A percentile compares a stretch with the other conserved stretches of the same genome.
phyloP scores from a whole-genome alignment of 2,888 invertebrate genomes.

The Erebia ligea region DNA sequence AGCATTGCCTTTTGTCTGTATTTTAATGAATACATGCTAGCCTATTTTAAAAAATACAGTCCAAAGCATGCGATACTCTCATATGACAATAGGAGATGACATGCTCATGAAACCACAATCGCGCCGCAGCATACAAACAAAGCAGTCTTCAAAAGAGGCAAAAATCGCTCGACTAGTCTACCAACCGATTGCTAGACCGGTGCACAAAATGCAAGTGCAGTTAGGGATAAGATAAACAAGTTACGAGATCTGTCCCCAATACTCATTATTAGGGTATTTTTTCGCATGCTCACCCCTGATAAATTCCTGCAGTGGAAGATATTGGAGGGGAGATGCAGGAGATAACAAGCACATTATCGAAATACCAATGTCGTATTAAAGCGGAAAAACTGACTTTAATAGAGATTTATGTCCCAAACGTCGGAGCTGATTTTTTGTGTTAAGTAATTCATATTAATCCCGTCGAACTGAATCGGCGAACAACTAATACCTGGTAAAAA shows the following conservation, averaged over 20 bases:
- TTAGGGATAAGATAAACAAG: conserved; percentile 49
- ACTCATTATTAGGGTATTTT: conserved; percentile 79
- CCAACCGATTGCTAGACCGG: conserved; percentile 38
- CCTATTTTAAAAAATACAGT: conserved; percentile 41
- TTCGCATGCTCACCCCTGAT: conserved; percentile 72
- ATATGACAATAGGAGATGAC: conserved; percentile 45
- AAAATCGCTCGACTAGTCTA: conserved; percentile 38
- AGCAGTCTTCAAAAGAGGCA: conserved; percentile 34
- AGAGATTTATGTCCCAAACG: conserved; percentile 64
- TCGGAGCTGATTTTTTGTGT: neutral
- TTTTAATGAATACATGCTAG: conserved; percentile 42
- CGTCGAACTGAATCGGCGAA: too few species aligned
- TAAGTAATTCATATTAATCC: neutral
- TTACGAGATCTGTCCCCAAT: conserved; percentile 60
- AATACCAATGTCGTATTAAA: conserved; percentile 78
- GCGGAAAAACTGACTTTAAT: conserved; percentile 76
- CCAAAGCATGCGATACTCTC: conserved; percentile 41
- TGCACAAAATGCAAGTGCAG: conserved; percentile 35
- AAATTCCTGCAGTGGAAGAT: conserved; percentile 58
- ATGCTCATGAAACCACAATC: conserved; percentile 40
- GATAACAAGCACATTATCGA: conserved; percentile 80
- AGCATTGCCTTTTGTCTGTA: conserved; percentile 37
- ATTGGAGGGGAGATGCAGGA: conserved; percentile 66
- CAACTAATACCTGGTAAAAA: too few species aligned
- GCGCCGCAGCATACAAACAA: conserved; percentile 35